Evolutionary conservation across 2,113 vertebrate species (phyloP).

Genomic region (Anguilla rostrata): DNA sequence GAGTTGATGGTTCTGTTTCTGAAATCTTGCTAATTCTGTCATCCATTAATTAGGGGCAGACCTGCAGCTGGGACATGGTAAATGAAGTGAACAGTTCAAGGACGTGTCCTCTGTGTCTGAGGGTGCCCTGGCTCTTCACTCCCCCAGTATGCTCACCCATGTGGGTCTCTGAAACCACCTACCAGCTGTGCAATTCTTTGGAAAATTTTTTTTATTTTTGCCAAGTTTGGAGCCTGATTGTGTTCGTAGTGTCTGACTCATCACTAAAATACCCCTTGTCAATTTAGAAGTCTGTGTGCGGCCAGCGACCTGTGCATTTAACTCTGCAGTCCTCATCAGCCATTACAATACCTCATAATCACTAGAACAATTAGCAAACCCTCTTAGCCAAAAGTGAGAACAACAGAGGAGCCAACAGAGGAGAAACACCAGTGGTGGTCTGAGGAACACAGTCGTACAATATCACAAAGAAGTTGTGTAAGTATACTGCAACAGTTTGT

Average conservation of each 20-base stretch:
- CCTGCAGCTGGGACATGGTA: neutral
- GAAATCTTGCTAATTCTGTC: conserved; percentile 34
- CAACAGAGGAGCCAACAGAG: no score
- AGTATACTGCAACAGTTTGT: no score
- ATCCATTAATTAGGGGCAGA: conserved; percentile 38
- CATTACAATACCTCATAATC: no score
- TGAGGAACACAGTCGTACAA: no score
- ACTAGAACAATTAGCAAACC: no score
- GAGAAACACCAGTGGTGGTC: no score
- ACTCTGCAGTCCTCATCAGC: no score
- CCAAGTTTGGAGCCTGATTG: neutral
- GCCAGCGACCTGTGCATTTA: no score
- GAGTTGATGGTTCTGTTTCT: conserved; percentile 28
- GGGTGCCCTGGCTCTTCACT: conserved; percentile 1
- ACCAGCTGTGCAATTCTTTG: neutral
- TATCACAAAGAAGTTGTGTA: no score
- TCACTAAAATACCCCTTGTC: no score
- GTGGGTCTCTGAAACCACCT: neutral
- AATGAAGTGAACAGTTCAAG: conserved; percentile 32
- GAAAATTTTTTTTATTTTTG: neutral
- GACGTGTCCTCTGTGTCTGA: conserved; percentile 11
- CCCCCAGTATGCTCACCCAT: neutral
- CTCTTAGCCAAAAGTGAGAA: no score
- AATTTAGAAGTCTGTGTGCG: no score
- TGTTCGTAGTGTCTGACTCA: neutral